Percentiles rank a stretch among this genome's conserved stretches.
phyloP scores from a whole-genome alignment of 2,888 invertebrate genomes.

The Elysia crispata region DNA sequence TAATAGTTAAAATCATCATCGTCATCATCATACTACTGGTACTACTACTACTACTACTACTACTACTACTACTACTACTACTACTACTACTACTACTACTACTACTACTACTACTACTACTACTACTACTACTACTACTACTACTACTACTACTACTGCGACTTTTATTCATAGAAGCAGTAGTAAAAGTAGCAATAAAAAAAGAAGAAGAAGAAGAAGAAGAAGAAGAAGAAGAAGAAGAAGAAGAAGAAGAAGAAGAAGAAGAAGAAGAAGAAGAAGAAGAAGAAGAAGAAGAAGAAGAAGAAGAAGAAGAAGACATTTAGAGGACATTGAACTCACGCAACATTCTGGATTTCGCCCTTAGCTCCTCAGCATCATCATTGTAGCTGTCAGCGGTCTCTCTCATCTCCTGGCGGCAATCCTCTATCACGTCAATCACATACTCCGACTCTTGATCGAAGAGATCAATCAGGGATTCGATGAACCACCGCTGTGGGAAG shows the following conservation, averaged over 20 bases:
- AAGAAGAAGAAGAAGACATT: constrained; percentile 40
- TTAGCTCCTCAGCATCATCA: constrained; percentile 62
- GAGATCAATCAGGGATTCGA: constrained; percentile 64
- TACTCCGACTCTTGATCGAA: constrained; percentile 69
- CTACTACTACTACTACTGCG: constrained; percentile 6
- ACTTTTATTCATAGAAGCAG: no score
- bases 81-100: constrained; percentile 19
- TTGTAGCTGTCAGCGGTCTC: constrained; percentile 60
- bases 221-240: constrained; percentile 30
- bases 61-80: constrained; percentile 16
- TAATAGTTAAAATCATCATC: no score
- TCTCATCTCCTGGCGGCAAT: constrained; percentile 63
- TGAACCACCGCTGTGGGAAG: constrained; percentile 62
- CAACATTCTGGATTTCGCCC: constrained; percentile 63
- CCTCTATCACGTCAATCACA: constrained; percentile 68
- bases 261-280: constrained; percentile 38
- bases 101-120: constrained; percentile 14
- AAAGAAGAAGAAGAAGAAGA: constrained; percentile 35
- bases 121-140: constrained; percentile 1
- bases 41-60: constrained; percentile 3
- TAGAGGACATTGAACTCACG: constrained; percentile 59
- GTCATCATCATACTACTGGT: no score
- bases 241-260: constrained; percentile 30
- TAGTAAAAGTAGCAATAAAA: constrained; percentile 1
- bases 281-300: constrained; percentile 38